phyloP scores from a whole-genome alignment of 2,888 invertebrate species.

The Zhuqinia jingwanae region DNA sequence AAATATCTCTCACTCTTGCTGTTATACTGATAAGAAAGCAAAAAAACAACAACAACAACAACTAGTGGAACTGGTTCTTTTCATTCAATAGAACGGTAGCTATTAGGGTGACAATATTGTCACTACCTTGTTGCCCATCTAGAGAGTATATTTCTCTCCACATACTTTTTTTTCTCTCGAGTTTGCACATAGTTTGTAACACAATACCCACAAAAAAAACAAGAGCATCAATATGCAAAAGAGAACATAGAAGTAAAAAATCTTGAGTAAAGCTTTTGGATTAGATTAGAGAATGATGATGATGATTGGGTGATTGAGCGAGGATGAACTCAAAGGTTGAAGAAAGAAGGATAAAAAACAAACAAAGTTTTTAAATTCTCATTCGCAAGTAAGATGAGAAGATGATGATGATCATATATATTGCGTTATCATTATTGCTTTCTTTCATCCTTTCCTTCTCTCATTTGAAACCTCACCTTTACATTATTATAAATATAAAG shows the following conservation, averaged over 20 bases:
- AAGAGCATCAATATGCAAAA: too few species aligned
- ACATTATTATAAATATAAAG: too few species aligned
- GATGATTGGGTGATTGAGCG: slow-evolving; percentile 27
- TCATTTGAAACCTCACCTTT: neutral
- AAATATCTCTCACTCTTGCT: neutral
- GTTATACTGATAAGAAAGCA: slow-evolving; percentile 20
- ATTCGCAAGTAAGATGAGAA: too few species aligned
- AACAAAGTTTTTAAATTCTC: too few species aligned
- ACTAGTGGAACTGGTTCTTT: slow-evolving; percentile 67
- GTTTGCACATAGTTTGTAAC: slow-evolving; percentile 22
- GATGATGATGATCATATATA: too few species aligned
- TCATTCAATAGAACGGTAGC: slow-evolving; percentile 62
- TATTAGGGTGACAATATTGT: slow-evolving; percentile 72
- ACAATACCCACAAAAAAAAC: slow-evolving; percentile 16
- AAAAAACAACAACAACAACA: slow-evolving; percentile 31
- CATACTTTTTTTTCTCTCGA: neutral
- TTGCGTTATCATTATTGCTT: slow-evolving; percentile 39
- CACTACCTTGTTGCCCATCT: slow-evolving; percentile 33
- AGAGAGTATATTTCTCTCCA: slow-evolving; percentile 4
- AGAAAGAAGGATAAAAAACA: neutral
- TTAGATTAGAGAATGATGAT: slow-evolving; percentile 9
- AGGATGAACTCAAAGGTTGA: neutral
- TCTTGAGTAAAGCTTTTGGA: neutral
- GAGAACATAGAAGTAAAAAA: neutral
- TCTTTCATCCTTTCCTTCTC: neutral